Evolutionary conservation across 2,113 vertebrate species (phyloP).

Genomic region (Axis porcinus): DNA sequence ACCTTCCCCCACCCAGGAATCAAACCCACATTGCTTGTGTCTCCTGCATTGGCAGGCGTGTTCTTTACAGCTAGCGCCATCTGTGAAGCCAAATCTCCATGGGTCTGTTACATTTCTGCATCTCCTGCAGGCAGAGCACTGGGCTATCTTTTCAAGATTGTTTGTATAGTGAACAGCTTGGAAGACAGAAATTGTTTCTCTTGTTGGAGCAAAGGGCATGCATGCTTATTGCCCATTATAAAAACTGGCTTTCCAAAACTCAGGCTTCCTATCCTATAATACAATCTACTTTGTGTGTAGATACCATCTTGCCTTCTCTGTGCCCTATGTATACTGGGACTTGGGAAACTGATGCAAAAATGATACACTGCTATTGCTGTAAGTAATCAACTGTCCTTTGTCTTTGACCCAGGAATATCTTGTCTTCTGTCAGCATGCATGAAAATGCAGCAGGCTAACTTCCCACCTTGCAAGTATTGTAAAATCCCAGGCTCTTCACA

Average conservation of each 20-base stretch:
- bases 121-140: neutral
- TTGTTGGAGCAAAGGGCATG: slow-evolving; percentile 1
- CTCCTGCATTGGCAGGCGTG: neutral
- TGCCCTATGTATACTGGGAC: neutral
- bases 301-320: neutral
- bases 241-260: slow-evolving; percentile 1
- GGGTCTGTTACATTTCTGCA: neutral
- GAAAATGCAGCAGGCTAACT: neutral
- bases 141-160: neutral
- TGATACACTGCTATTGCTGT: neutral
- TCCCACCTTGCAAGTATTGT: neutral
- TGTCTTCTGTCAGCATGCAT: neutral
- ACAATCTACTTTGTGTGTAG: neutral
- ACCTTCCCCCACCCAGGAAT: neutral
- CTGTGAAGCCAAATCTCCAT: neutral
- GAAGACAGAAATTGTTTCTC: neutral
- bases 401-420: neutral
- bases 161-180: neutral
- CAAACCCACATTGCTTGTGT: neutral
- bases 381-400: neutral
- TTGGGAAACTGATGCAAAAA: neutral
- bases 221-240: neutral
- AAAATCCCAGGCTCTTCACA: neutral
- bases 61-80: neutral
- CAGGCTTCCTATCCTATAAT: neutral